phyloP scores from a whole-genome alignment of 92 coral and sea anemone genomes.

The Zoanthus gigantus region DNA sequence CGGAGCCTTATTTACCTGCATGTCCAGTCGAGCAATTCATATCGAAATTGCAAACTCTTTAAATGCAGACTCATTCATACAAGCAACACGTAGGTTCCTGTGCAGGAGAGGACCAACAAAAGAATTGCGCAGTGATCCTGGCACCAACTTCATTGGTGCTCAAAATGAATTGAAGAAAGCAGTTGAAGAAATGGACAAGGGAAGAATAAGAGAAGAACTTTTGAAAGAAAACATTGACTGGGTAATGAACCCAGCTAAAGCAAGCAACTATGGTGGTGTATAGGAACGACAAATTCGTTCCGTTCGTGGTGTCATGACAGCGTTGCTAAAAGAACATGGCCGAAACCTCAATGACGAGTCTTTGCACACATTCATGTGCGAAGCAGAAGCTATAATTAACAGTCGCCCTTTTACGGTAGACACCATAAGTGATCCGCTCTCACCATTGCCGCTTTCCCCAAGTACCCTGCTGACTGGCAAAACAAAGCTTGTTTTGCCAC shows the following conservation, averaged over 20 bases:
- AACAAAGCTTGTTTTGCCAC: conserved; percentile 43
- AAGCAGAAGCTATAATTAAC: conserved; percentile 27
- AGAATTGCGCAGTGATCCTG: conserved; percentile 30
- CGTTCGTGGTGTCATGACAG: background rate
- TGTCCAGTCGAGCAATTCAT: conserved; percentile 43
- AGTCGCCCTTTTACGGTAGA: conserved; percentile 51
- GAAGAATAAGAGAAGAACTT: too few species aligned
- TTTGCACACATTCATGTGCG: too few species aligned
- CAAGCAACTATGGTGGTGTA: background rate
- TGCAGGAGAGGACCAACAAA: conserved; percentile 18
- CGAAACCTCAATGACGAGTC: too few species aligned
- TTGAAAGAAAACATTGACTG: background rate
- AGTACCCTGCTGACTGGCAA: background rate
- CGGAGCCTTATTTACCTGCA: background rate
- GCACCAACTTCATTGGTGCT: conserved; percentile 40
- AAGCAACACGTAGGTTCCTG: conserved; percentile 25
- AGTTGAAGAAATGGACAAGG: too few species aligned
- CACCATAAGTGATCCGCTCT: background rate
- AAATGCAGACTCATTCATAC: conserved; percentile 21
- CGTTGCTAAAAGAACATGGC: conserved; percentile 20
- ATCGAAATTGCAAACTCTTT: conserved; percentile 1
- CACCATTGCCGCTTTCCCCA: conserved; percentile 42
- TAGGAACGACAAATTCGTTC: conserved; percentile 25
- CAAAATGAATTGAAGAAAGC: conserved; percentile 8
- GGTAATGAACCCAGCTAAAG: background rate